Base-by-base conservation (phyloP, 23 tunicate species). In the Aplidium turbinatum region DNA sequence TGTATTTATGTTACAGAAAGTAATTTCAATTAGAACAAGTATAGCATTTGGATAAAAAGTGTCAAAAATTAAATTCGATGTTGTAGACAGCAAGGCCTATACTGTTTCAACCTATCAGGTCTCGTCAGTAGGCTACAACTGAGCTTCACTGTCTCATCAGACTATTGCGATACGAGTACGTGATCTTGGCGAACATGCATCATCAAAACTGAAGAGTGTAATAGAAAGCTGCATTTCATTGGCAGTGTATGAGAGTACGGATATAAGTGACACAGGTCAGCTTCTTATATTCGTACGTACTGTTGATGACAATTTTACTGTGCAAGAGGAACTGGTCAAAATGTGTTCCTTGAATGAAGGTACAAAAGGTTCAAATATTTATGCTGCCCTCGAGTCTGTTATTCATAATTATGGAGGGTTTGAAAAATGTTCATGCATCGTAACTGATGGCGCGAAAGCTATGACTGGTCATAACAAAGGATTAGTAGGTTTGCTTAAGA, bases 391-490 rank as follows among this genome's bases (percentile, higher is more conserved):
- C 63, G 63, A 38, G 52, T 79, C 76, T 7, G 76, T 79, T 35
- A 52, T 68, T 53, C 25, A 54, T 34, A 35, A 54, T 21, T 68
- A 79, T 68, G 85, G 85, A 51, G 76, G 76, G 33, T 79, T 79
- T 39, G 40, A 79, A 54, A 79, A 79, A 68, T 79, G 76, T 54
- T 79, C 67, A 23, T 52, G 85, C 56, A 52, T 79, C 48, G 85
- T 79, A 52, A 79, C 76, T 35, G 85, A 68, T 67, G 85, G 85
- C 54, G 85, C 85, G 29, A 68, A 56, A 52, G 76, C 85, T 24
- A 79, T 79, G 85, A 52, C 47, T 28, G 85, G 76, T 18, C 34
- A 54, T 67, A 79, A 68, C 61, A 68, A 9, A 47, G 76, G 76
- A 51, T 26, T 68, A 32, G 67, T 79, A 3, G 85, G 85, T 30